Base-by-base conservation (phyloP, 2,797 vertebrate genomes). In the Discoglossus pictus region DNA sequence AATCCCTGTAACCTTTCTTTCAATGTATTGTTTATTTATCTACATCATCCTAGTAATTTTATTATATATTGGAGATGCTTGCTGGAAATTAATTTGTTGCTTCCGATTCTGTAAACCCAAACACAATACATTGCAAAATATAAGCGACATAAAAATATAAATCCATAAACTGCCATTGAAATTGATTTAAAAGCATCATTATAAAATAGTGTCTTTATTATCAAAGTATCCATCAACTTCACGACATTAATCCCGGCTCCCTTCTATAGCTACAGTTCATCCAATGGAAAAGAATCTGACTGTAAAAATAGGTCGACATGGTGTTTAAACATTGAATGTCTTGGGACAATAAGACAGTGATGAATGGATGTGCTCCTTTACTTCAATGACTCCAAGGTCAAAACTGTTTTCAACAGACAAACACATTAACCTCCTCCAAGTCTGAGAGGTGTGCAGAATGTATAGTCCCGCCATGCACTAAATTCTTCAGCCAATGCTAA, bases 331-430 rank as follows among this genome's bases (percentile, higher is more conserved):
- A 44, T 27, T 46, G 25, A 64, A 59, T 52, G 54, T 65, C 68
- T 65, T 63, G 61, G 53, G 61, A 71, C 53, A 64, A 71, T 64
- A 43, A 64, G 60, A 71, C 68, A 65, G 60, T 71, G 61, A 71
- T 71, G 68, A 71, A 71, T 71, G 53, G 53, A 59, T 53, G 61
- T 38, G 61, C 53, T 47, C 34, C 13, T 59, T 36, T 64, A 71
- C 68, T 59, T 71, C 46, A 59, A 8, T 52, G 68, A 43, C 68
- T 71, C 65, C 68, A 71, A 71, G 68, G 68, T 71, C 55, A 71
- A 65, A 59, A 58, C 43, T 21, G 52, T 59, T 71, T 64, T 71
- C 61, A 50, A 48, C 61, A 59, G 56, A 39, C 44, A 71, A 24
- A 24, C 15, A 54, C 20, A 16, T 56, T 70, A 55, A 48, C 51